Conservation (phyloP, 2,113 vertebrate genomes). For the Anolis carolinensis region DNA sequence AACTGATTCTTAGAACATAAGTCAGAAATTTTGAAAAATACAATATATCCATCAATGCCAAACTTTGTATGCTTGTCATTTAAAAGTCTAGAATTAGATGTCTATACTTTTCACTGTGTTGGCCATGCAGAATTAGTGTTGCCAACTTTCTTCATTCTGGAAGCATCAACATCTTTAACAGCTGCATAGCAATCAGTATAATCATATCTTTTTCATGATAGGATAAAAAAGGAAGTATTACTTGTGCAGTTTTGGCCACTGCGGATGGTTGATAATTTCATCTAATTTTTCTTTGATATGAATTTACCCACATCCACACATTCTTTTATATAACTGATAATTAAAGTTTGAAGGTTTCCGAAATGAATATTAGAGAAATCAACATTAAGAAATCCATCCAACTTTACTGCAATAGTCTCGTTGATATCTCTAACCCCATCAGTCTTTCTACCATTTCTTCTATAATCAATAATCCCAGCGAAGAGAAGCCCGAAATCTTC, state of each 20-base stretch:
- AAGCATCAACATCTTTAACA: no score
- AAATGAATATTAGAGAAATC: neutral
- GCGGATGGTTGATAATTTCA: neutral
- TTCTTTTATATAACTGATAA: neutral
- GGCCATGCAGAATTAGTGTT: no score
- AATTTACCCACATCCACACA: neutral
- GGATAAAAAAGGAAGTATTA: no score
- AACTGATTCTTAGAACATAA: no score
- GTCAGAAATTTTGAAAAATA: no score
- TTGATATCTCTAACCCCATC: neutral
- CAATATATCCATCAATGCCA: no score
- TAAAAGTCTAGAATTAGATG: no score
- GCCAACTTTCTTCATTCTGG: no score
- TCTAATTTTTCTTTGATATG: neutral
- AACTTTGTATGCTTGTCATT: no score
- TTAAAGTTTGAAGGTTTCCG: neutral
- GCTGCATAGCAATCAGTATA: no score
- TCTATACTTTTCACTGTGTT: no score
- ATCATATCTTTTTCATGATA: no score
- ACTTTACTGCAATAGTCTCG: neutral
- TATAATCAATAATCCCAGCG: neutral
- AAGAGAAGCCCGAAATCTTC: neutral
- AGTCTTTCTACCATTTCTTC: neutral
- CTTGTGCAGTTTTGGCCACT: neutral
- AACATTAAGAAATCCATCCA: neutral